Percentiles rank a stretch among this genome's conserved stretches.
Evolutionary conservation across 2,113 vertebrate species (phyloP).

Genomic region (Hyperopisus bebe): DNA sequence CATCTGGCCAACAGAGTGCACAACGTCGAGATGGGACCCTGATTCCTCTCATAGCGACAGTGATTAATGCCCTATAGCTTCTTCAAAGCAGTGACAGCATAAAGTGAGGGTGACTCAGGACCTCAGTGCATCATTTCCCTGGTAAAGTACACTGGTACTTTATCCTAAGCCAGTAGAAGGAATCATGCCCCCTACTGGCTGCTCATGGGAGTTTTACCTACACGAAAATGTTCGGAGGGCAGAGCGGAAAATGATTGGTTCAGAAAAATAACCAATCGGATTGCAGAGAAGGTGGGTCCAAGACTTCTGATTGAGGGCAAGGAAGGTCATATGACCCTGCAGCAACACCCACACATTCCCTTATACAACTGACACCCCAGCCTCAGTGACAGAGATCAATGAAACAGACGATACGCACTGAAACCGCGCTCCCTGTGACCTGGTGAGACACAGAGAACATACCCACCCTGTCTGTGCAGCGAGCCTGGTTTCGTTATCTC

Average conservation of each 20-base stretch:
- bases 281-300: background rate
- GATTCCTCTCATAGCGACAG: background rate
- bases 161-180: background rate
- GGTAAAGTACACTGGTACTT: background rate
- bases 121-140: background rate
- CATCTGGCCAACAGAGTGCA: background rate
- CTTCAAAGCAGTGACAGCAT: background rate
- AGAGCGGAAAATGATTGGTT: background rate
- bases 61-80: background rate
- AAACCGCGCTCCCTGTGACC: background rate
- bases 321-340: background rate
- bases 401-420: background rate
- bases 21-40: background rate
- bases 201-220: background rate
- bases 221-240: background rate
- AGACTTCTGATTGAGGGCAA: background rate
- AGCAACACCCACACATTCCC: background rate
- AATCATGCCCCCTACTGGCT: background rate
- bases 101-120: background rate
- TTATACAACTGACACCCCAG: no score
- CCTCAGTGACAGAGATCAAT: background rate
- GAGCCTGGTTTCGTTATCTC: background rate
- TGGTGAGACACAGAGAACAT: background rate
- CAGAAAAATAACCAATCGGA: background rate
- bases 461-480: background rate